Conservation (phyloP, 2,888 invertebrate genomes). For the Pycnomerus fuliginosus region DNA sequence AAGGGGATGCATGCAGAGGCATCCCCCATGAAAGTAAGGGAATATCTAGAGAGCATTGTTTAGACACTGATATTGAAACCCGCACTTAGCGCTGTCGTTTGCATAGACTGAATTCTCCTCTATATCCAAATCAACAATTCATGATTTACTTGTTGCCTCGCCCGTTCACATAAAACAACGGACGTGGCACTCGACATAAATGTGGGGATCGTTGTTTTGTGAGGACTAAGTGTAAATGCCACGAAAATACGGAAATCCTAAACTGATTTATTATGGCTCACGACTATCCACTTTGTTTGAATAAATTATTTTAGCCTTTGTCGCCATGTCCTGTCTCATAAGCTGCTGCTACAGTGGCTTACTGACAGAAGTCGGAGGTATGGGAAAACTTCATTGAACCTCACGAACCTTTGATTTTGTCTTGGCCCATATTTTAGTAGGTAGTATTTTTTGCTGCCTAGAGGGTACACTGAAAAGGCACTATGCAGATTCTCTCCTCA, state of each 20-base stretch:
- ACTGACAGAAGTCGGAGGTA: no score
- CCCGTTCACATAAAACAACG: constrained; percentile 22
- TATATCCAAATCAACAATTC: constrained; percentile 38
- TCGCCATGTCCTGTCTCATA: no score
- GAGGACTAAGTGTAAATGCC: constrained; percentile 21
- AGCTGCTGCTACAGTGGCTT: no score
- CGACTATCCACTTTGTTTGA: constrained; percentile 22
- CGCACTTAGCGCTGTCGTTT: constrained; percentile 42
- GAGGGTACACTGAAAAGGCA: no score
- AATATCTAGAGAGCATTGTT: constrained; percentile 37
- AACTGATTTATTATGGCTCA: constrained; percentile 24
- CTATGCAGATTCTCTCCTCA: no score
- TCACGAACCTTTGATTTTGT: no score
- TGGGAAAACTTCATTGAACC: no score
- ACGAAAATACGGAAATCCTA: constrained; percentile 22
- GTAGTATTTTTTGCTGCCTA: no score
- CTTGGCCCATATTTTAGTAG: no score
- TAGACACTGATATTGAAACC: constrained; percentile 43
- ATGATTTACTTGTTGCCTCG: constrained; percentile 43
- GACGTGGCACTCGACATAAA: no score
- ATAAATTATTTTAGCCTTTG: constrained; percentile 17
- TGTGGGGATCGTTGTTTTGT: constrained; percentile 19
- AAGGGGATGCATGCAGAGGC: no score
- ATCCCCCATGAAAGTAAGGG: no score
- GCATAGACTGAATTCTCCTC: constrained; percentile 34